phyloP scores from a whole-genome alignment of 1,140 invertebrate genomes.

The Calosoma granatense region DNA sequence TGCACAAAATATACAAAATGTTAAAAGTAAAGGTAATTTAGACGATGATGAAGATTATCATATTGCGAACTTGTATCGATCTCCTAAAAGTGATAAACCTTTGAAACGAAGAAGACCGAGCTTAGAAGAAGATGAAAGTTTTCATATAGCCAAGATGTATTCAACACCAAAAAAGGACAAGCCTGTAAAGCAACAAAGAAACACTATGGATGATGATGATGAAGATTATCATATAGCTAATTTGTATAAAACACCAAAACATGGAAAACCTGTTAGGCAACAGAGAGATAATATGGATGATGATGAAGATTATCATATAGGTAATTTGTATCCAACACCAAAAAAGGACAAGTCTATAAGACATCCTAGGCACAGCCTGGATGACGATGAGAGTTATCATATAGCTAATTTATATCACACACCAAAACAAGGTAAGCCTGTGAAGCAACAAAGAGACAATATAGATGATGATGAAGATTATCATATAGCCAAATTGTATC shows the following conservation, averaged over 20 bases:
- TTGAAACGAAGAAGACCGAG: too few species aligned
- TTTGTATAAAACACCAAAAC: not conserved
- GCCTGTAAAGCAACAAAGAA: too few species aligned
- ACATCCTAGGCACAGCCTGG: not conserved
- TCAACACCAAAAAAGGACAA: too few species aligned
- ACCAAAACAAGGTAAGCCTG: not conserved
- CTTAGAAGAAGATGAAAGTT: too few species aligned
- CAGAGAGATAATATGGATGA: not conserved
- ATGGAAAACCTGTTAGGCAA: not conserved
- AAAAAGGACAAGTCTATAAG: not conserved
- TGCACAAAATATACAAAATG: too few species aligned
- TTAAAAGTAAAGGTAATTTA: too few species aligned
- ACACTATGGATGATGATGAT: not conserved
- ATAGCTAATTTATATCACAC: not conserved
- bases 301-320: not conserved
- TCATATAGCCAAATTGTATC: not conserved
- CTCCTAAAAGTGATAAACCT: not conserved
- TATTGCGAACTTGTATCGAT: too few species aligned
- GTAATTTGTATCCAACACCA: not conserved
- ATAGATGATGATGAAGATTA: not conserved
- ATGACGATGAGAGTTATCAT: not conserved
- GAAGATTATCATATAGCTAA: not conserved
- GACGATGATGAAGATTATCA: too few species aligned
- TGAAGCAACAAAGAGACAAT: too few species aligned
- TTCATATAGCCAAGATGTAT: not conserved